Evolutionary conservation across 1,140 invertebrate genomes (phyloP).

Genomic region (Aphelenchoides fujianensis): DNA sequence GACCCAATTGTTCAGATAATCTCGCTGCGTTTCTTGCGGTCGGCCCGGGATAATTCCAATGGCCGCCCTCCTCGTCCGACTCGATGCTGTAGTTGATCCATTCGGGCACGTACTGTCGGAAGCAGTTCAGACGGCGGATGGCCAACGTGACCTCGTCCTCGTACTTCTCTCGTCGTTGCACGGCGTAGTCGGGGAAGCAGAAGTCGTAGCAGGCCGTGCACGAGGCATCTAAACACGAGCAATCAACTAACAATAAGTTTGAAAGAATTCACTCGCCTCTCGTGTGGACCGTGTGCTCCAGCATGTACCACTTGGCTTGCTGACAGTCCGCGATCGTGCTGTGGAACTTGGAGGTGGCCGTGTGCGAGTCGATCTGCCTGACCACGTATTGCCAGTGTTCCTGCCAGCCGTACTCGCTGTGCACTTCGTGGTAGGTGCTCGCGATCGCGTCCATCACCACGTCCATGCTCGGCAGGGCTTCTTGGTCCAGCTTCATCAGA

Average conservation of each 20-base stretch:
- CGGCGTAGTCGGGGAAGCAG: constrained; percentile 60
- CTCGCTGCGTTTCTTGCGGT: constrained; percentile 40
- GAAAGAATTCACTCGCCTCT: constrained; percentile 32
- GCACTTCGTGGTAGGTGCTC: constrained; percentile 46
- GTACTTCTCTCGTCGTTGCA: constrained; percentile 58
- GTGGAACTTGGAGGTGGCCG: constrained; percentile 47
- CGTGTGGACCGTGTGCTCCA: constrained; percentile 58
- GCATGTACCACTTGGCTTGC: constrained; percentile 57
- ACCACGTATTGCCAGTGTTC: constrained; percentile 60
- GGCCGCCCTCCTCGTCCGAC: constrained; percentile 39
- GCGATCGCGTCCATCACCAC: constrained; percentile 40
- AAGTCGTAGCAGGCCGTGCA: constrained; percentile 59
- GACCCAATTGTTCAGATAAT: constrained; percentile 37
- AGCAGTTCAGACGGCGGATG: constrained; percentile 46
- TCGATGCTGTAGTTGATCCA: constrained; percentile 37
- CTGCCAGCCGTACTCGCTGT: constrained; percentile 59
- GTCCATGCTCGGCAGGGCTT: constrained; percentile 44
- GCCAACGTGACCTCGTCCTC: constrained; percentile 49
- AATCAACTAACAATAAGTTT: constrained; percentile 20
- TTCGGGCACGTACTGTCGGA: constrained; percentile 43
- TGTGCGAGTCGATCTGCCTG: constrained; percentile 43
- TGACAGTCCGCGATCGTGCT: constrained; percentile 49
- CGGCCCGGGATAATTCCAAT: constrained; percentile 42
- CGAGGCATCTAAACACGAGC: constrained; percentile 45
- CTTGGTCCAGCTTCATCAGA: constrained; percentile 54